Conservation (phyloP, 2,888 invertebrate genomes). For the Atrina japonica region DNA sequence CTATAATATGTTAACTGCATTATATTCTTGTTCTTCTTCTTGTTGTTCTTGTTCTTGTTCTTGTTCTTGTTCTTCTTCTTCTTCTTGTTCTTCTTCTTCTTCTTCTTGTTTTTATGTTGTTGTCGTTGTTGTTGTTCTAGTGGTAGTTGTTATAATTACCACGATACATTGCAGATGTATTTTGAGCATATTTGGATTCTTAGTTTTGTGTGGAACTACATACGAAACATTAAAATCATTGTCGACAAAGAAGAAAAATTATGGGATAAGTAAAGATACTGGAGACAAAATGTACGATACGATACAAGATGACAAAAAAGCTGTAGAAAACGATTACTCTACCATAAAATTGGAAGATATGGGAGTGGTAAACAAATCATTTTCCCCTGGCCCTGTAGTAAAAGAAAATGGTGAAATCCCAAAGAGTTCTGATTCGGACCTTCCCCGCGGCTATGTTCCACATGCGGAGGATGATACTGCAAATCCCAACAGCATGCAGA, state of each 20-base stretch:
- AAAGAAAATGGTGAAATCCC: neutral
- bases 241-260: neutral
- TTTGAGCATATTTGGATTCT: slow-evolving; percentile 8
- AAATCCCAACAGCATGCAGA: neutral
- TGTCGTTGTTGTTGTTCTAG: too few species aligned
- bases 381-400: neutral
- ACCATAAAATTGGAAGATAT: too few species aligned
- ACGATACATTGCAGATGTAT: neutral
- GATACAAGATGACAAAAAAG: neutral
- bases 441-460: slow-evolving; percentile 44
- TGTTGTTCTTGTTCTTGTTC: too few species aligned
- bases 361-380: neutral
- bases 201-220: slow-evolving; percentile 12
- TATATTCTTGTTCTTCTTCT: too few species aligned
- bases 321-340: neutral
- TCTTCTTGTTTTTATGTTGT: too few species aligned
- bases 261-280: neutral
- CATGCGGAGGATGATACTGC: slow-evolving; percentile 36
- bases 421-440: neutral
- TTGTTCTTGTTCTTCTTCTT: too few species aligned
- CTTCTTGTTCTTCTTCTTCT: too few species aligned
- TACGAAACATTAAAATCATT: slow-evolving; percentile 12
- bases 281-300: neutral
- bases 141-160: too few species aligned
- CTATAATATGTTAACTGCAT: too few species aligned